Base-by-base conservation (phyloP, 2,797 vertebrate species). In the Paramormyrops hopkinsi region DNA sequence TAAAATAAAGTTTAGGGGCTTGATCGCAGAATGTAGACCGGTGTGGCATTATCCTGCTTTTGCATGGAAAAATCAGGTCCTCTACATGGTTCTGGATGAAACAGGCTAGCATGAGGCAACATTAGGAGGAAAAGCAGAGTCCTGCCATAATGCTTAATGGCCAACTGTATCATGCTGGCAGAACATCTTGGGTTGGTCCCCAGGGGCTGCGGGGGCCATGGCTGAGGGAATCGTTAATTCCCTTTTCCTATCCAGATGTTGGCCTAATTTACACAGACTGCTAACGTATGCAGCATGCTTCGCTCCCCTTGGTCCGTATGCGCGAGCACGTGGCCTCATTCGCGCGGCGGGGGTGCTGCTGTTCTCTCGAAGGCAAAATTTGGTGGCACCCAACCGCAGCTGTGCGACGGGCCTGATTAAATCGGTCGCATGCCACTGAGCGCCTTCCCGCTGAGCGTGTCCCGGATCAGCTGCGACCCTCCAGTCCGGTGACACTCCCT, bases 241-340 rank as follows among this genome's bases (percentile, higher is more conserved):
- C 79, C 88, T 22, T 59, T 25, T 76, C 90, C 86, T 91, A 88
- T 88, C 90, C 83, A 56, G 91, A 90, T 56, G 14, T 76, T 90
- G 92, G 90, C 92, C 91, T 92, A 91, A 94, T 93, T 92, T 90
- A 17, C 73, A 85, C 87, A 88, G 92, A 94, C 91, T 90, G 88
- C 84, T 83, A 83, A 91, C 88, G 79, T 88, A 90, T 90, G 90
- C 51, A 90, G 84, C 89, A 12, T 33, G 7, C 53, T 33, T 25
- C 14, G 8, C 44, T 48, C 25, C 41, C 48, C 48, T 59, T 12
- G 48, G 89, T 88, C 54, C 29, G 53, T 86, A 44, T 79, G 62
- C 25, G n/a, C 19, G 33, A 59, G 14, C 86, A 56, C 48, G 14
- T 12, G 54, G 44, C 54, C 87, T 25, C n/a, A 22, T 50, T 73